Percentiles rank a stretch among this genome's conserved stretches.
Evolutionary conservation across 2,888 invertebrate genomes (phyloP).

Genomic region (Drosophila meridiana): DNA sequence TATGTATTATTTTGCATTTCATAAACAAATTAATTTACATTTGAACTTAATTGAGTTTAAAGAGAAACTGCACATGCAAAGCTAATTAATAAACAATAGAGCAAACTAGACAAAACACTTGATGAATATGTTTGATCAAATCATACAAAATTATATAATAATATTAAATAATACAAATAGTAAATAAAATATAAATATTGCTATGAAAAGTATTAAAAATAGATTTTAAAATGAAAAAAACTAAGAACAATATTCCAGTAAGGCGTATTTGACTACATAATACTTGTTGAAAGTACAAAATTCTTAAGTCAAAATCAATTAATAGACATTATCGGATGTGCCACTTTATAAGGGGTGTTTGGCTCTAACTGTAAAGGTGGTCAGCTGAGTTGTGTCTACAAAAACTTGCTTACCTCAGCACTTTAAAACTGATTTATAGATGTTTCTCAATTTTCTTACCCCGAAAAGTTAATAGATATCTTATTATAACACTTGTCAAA

Average conservation of each 20-base stretch:
- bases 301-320: not conserved
- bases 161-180: not conserved
- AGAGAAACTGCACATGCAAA: not conserved
- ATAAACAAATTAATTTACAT: not conserved
- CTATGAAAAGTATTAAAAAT: not conserved
- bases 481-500: not conserved
- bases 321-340: not conserved
- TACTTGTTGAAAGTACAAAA: not conserved
- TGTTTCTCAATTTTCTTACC: not conserved
- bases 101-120: not conserved
- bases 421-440: not conserved
- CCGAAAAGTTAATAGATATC: not conserved
- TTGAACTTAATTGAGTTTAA: not conserved
- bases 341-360: not conserved
- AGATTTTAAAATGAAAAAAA: not conserved
- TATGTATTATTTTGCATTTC: not conserved
- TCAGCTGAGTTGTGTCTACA: not conserved
- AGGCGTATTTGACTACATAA: not conserved
- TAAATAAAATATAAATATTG: not conserved
- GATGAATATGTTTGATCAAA: not conserved
- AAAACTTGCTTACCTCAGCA: not conserved
- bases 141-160: not conserved
- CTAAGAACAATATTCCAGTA: not conserved
- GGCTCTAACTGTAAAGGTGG: not conserved
- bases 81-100: conserved; percentile 4